Percentiles rank a stretch among this genome's conserved stretches.
Evolutionary conservation across 2,888 invertebrate species (phyloP).

Genomic region (Pheosia gnoma): DNA sequence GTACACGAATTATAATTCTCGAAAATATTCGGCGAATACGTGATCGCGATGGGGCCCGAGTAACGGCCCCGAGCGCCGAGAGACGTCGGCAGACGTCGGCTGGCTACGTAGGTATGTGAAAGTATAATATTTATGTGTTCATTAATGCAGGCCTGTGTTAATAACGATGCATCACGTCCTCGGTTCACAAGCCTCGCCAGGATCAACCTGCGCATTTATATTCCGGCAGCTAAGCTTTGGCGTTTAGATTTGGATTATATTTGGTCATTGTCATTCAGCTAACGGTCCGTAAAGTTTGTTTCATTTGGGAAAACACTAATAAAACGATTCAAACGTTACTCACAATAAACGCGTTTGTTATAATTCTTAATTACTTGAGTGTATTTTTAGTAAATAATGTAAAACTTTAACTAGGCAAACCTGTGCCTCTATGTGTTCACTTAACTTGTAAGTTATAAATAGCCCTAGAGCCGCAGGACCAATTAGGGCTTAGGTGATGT

Average conservation of each 20-base stretch:
- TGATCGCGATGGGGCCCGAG: constrained; percentile 40
- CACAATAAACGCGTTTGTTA: constrained; percentile 35
- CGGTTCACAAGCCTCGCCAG: constrained; percentile 78
- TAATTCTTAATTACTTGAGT: background rate
- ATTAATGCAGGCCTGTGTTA: constrained; percentile 79
- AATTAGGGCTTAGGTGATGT: too few species aligned
- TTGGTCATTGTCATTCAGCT: constrained; percentile 77
- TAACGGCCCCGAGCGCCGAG: constrained; percentile 42
- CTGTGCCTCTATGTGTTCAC: too few species aligned
- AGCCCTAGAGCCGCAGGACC: too few species aligned
- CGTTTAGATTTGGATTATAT: constrained; percentile 83
- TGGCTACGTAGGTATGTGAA: constrained; percentile 52
- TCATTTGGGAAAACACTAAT: constrained; percentile 73
- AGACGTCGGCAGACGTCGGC: constrained; percentile 7
- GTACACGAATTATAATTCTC: constrained; percentile 59
- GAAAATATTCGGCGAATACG: constrained; percentile 59
- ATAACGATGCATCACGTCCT: constrained; percentile 80
- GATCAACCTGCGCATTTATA: constrained; percentile 73
- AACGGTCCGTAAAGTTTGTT: constrained; percentile 67
- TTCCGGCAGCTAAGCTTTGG: constrained; percentile 71
- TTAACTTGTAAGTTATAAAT: background rate
- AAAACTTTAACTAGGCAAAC: too few species aligned
- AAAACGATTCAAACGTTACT: constrained; percentile 58
- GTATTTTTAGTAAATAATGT: too few species aligned
- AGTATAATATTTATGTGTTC: constrained; percentile 73